Percentiles rank a stretch among this genome's conserved stretches.
phyloP scores from a whole-genome alignment of 1,140 invertebrate species.

The Hypothenemus hampei region DNA sequence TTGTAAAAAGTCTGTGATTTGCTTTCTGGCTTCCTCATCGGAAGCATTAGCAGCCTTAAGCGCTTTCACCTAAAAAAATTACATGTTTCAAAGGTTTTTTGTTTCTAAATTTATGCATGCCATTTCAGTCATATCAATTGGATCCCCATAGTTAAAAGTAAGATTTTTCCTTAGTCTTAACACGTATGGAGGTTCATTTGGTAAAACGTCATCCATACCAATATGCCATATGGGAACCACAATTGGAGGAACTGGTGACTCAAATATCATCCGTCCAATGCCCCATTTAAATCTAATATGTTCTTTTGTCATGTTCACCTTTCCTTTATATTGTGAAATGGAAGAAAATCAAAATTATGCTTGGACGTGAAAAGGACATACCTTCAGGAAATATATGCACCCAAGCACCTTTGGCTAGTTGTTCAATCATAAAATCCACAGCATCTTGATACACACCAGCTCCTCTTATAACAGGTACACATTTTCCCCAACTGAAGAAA shows the following conservation, averaged over 20 bases:
- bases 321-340: slow-evolving; percentile 68
- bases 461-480: slow-evolving; percentile 88
- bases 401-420: slow-evolving; percentile 84
- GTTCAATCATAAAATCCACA: slow-evolving; percentile 86
- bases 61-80: slow-evolving; percentile 39
- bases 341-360: background rate
- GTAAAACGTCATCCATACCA: slow-evolving; percentile 86
- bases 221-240: slow-evolving; percentile 90
- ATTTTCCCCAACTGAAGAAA: slow-evolving; percentile 93
- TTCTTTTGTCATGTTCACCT: slow-evolving; percentile 85
- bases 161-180: slow-evolving; percentile 72
- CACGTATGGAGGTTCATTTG: slow-evolving; percentile 81
- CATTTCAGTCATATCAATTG: slow-evolving; percentile 72
- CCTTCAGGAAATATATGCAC: slow-evolving; percentile 95
- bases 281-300: slow-evolving; percentile 87
- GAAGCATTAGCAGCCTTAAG: slow-evolving; percentile 59
- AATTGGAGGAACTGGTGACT: slow-evolving; percentile 72
- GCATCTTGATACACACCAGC: slow-evolving; percentile 88
- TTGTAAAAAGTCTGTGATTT: slow-evolving; percentile 85
- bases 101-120: slow-evolving; percentile 43
- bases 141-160: slow-evolving; percentile 83
- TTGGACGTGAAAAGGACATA: background rate
- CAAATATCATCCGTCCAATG: slow-evolving; percentile 76
- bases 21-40: slow-evolving; percentile 70
- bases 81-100: background rate